Evolutionary conservation across 2,888 invertebrate species (phyloP).

Genomic region (Agonopterix heracliana): DNA sequence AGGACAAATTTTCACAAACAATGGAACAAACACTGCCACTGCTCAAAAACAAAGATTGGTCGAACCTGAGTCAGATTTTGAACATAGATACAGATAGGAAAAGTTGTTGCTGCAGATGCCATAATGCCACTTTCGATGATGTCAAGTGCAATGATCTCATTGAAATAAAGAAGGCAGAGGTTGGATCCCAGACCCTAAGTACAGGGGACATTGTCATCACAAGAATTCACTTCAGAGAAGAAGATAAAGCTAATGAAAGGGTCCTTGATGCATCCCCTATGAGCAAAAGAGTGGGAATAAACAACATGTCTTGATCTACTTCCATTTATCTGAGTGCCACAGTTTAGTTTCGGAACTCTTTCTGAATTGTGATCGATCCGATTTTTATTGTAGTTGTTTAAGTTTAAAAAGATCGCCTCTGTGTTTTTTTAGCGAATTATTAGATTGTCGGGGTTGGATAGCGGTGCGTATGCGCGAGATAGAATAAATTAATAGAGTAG

Average conservation of each 20-base stretch:
- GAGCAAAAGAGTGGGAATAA: conserved; percentile 59
- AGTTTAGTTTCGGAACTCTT: conserved; percentile 52
- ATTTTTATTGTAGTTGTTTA: conserved; percentile 42
- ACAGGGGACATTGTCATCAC: conserved; percentile 96
- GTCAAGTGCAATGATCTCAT: conserved; percentile 64
- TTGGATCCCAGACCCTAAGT: conserved; percentile 89
- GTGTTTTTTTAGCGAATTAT: neutral
- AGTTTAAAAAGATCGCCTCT: conserved; percentile 31
- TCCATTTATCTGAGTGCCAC: conserved; percentile 65
- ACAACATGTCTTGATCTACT: conserved; percentile 67
- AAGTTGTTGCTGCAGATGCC: conserved; percentile 76
- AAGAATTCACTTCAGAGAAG: conserved; percentile 80
- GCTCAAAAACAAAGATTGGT: conserved; percentile 74
- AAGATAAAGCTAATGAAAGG: conserved; percentile 65
- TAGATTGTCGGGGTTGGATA: conserved; percentile 31
- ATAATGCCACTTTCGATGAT: conserved; percentile 59
- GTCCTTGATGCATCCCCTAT: conserved; percentile 63
- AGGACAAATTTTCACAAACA: conserved; percentile 69
- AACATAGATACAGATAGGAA: conserved; percentile 62
- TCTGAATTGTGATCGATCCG: conserved; percentile 53
- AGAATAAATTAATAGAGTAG: conserved; percentile 57
- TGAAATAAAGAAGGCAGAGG: conserved; percentile 67
- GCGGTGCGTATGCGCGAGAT: conserved; percentile 58
- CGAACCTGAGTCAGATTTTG: conserved; percentile 67
- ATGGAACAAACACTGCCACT: conserved; percentile 71